A percentile compares a stretch with the other conserved stretches of the same genome.
Conservation (phyloP, 2,113 vertebrate species). For the Esox niger region DNA sequence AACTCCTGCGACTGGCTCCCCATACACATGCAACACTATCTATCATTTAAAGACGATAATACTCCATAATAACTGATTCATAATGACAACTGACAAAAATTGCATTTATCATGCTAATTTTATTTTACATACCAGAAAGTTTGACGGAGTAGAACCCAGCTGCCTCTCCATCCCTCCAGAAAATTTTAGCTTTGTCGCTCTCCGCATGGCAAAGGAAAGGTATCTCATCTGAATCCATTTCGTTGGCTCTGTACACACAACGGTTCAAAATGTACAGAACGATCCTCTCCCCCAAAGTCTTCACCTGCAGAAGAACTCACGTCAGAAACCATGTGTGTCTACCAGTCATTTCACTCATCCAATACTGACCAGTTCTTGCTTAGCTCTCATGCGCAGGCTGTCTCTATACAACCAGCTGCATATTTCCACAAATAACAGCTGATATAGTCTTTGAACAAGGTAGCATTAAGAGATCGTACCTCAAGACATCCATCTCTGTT, state of each 20-base stretch:
- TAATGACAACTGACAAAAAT: background rate
- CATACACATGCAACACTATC: no score
- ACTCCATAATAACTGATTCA: background rate
- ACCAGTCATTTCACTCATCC: background rate
- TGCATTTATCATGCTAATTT: background rate
- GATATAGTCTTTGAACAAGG: background rate
- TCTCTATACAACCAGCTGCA: background rate
- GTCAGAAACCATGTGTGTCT: background rate
- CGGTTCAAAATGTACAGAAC: constrained; percentile 89
- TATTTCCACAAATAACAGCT: no score
- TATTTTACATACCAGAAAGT: constrained; percentile 71
- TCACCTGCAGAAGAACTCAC: constrained; percentile 67
- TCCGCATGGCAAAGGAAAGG: constrained; percentile 86
- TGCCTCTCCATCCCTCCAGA: constrained; percentile 87
- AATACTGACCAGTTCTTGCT: background rate
- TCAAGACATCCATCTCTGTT: constrained; percentile 76
- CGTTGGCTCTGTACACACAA: constrained; percentile 84
- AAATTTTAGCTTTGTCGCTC: constrained; percentile 82
- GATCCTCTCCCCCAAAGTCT: constrained; percentile 82
- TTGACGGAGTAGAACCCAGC: constrained; percentile 93
- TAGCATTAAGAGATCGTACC: constrained; percentile 64
- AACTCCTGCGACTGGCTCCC: no score
- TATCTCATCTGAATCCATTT: constrained; percentile 77
- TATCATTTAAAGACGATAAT: background rate
- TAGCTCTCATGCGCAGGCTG: background rate